Conservation (phyloP, 2,888 invertebrate genomes). For the Conops quadrifasciatus region DNA sequence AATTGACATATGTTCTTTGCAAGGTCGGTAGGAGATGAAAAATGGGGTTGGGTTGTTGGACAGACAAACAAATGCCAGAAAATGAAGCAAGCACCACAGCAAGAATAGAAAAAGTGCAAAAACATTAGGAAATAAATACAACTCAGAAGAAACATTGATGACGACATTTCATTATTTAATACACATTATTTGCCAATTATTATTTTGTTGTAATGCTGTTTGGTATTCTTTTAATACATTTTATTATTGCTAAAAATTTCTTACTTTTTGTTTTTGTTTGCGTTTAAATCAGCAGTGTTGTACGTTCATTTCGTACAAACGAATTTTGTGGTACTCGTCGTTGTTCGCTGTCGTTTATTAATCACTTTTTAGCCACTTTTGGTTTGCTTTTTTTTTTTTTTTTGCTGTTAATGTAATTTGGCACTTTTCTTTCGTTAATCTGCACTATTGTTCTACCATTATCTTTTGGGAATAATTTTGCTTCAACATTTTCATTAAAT, state of each 20-base stretch:
- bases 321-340: neutral
- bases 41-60: too few species aligned
- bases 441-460: too few species aligned
- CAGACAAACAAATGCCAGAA: neutral
- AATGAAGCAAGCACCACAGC: conserved; percentile 16
- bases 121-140: conserved; percentile 6
- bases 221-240: neutral
- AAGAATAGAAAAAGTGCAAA: neutral
- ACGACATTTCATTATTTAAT: conserved; percentile 23
- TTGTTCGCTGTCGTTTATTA: neutral
- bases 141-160: conserved; percentile 22
- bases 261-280: neutral
- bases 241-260: neutral
- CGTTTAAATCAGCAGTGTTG: neutral
- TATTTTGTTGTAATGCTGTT: too few species aligned
- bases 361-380: neutral
- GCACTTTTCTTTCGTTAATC: neutral
- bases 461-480: too few species aligned
- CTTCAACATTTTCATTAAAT: neutral
- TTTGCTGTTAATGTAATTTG: neutral
- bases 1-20: conserved; percentile 1
- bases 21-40: too few species aligned
- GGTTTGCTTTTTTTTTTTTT: too few species aligned
- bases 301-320: neutral
- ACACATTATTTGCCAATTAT: too few species aligned